Base-by-base conservation (phyloP, 2,113 vertebrate genomes). In the Choloepus hoffmanni region DNA sequence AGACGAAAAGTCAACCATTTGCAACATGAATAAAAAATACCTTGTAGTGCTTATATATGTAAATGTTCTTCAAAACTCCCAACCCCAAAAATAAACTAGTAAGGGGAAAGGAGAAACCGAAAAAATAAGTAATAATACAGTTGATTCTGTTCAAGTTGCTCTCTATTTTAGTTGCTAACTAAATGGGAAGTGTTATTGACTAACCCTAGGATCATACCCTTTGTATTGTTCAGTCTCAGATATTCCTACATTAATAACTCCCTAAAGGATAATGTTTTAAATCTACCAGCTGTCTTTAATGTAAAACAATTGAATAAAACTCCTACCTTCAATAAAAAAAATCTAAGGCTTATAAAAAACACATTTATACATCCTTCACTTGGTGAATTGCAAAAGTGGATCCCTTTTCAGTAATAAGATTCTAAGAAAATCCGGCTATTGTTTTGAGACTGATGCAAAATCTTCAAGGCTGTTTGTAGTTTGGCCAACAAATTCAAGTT, bases 201-300 rank as follows among this genome's bases (percentile, higher is more conserved):
- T 85, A 65, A 92, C 85, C 19, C 65, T 19, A 63, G 24, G 40
- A 19, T 50, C 45, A 72, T 16, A 67, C 36, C 21, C 43, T 70
- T 48, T 43, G 13, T 76, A 74, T 45, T 68, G 7, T 76, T 55
- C 26, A 13, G 63, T 58, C 65, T 62, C 63, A 90, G 43, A 58
- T 43, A 87, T 18, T 28, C 40, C 53, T 72, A 1, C 13, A 15
- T 87, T 79, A 94, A 53, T 58, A 65, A 95, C 3, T n/a, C 68
- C 63, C 43, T 77, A 0, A 5, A 2, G 40, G n/a, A 72, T 40
- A 67, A 90, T 53, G 33, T 84, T 92, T 58, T 90, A 68, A 90
- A 87, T 83, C 88, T 86, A 63, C n/a, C 70, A 67, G 72, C 48
- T 63, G 40, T 74, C 90, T 77, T 94, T 48, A 82, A 95, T 82